phyloP scores from a whole-genome alignment of 2,888 invertebrate genomes.

The Parnassius mnemosyne region DNA sequence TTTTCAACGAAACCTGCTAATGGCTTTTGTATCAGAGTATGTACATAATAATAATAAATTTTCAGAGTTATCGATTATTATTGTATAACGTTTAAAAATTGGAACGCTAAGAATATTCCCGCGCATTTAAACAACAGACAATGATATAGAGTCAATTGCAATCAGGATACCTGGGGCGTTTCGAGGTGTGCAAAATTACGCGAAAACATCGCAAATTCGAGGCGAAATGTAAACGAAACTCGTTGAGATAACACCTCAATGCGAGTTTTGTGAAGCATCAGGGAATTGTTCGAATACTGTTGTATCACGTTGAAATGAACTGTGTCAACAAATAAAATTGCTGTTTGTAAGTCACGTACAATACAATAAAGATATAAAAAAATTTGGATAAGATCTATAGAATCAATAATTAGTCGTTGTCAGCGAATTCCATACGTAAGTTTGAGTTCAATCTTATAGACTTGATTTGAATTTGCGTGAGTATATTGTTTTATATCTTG shows the following conservation, averaged over 20 bases:
- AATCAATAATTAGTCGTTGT: no score
- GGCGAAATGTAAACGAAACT: constrained; percentile 21
- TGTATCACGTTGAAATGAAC: constrained; percentile 15
- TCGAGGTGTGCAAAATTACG: constrained; percentile 21
- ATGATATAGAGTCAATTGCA: constrained; percentile 62
- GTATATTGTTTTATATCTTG: no score
- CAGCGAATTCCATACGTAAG: no score
- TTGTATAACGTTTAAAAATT: constrained; percentile 18
- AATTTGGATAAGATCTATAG: no score
- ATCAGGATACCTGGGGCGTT: constrained; percentile 42
- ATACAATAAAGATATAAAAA: no score
- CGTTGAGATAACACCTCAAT: constrained; percentile 21
- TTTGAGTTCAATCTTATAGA: no score
- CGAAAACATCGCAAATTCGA: constrained; percentile 21
- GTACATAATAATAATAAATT: no score
- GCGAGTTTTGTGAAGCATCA: constrained; percentile 20
- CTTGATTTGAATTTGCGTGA: no score
- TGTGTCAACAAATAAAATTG: constrained; percentile 12
- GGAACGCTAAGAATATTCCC: constrained; percentile 45
- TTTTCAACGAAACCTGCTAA: no score
- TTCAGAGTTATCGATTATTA: background rate
- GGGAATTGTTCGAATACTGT: constrained; percentile 22
- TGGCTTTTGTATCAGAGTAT: no score
- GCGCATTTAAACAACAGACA: constrained; percentile 55
- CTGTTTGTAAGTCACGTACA: background rate